phyloP scores from a whole-genome alignment of 2,888 invertebrate genomes.

The Andrena hattorfiana region DNA sequence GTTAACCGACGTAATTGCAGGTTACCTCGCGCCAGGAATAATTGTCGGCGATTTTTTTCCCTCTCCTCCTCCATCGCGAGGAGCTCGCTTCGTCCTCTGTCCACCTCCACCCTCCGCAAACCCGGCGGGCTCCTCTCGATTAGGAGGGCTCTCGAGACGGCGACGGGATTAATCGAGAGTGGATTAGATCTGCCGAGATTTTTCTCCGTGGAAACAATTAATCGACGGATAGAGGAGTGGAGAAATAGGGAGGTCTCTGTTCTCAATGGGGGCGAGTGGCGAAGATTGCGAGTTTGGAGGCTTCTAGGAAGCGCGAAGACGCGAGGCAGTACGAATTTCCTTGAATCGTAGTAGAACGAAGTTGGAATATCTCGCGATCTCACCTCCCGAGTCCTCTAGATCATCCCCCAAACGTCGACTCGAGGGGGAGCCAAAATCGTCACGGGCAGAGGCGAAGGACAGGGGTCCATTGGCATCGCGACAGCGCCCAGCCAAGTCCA shows the following conservation, averaged over 20 bases:
- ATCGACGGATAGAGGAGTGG: slow-evolving; percentile 60
- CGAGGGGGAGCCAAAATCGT: not conserved
- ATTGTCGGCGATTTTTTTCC: slow-evolving; percentile 52
- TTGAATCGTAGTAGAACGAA: too few species aligned
- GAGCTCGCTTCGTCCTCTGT: not conserved
- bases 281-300: too few species aligned
- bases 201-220: slow-evolving; percentile 72
- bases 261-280: too few species aligned
- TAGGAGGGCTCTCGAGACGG: slow-evolving; percentile 56
- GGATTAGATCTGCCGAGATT: slow-evolving; percentile 66
- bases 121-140: slow-evolving; percentile 62
- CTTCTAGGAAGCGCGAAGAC: too few species aligned
- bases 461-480: slow-evolving; percentile 41
- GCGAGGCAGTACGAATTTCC: too few species aligned
- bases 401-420: not conserved
- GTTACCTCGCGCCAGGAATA: slow-evolving; percentile 56
- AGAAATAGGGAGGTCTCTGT: slow-evolving; percentile 50
- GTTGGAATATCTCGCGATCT: not conserved
- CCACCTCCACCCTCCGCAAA: slow-evolving; percentile 14
- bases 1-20: slow-evolving; percentile 65
- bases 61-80: not conserved
- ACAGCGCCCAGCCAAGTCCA: slow-evolving; percentile 73
- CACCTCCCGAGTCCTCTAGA: not conserved
- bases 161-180: slow-evolving; percentile 68
- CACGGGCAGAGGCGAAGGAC: not conserved